These are phyloP conservation scores for Eurytoma californica DNA, from an alignment of 2,888 invertebrate genomes.

Conservation along the genomic window DNA sequence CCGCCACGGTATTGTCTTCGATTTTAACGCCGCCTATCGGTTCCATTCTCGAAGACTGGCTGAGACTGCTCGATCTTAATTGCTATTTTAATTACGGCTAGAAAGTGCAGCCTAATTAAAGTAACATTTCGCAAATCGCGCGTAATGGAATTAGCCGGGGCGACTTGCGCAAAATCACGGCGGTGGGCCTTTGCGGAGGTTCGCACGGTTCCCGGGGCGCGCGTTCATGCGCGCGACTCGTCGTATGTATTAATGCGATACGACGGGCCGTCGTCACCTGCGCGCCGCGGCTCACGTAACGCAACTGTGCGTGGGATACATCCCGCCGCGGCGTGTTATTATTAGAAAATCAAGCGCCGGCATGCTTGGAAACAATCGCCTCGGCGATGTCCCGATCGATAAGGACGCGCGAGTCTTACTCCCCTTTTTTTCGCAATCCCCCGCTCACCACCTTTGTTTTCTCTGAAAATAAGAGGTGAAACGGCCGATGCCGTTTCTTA, in stretches of 20 bases:
- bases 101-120: slow-evolving; percentile 71
- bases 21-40: no score
- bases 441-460: slow-evolving; percentile 17
- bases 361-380: slow-evolving; percentile 39
- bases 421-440: neutral
- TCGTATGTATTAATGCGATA: slow-evolving; percentile 43
- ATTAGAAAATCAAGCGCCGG: slow-evolving; percentile 48
- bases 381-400: slow-evolving; percentile 50
- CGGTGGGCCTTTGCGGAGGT: slow-evolving; percentile 28
- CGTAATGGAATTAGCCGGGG: slow-evolving; percentile 35
- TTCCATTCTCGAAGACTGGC: no score
- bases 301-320: slow-evolving; percentile 45
- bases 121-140: slow-evolving; percentile 66
- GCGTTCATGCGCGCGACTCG: slow-evolving; percentile 20
- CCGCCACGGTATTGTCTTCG: no score
- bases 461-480: slow-evolving; percentile 28
- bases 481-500: slow-evolving; percentile 5
- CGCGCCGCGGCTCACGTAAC: slow-evolving; percentile 35
- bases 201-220: slow-evolving; percentile 45
- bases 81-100: slow-evolving; percentile 55
- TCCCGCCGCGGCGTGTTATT: slow-evolving; percentile 33
- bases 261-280: slow-evolving; percentile 50
- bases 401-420: slow-evolving; percentile 8
- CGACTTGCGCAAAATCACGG: slow-evolving; percentile 63
- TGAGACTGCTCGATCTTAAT: slow-evolving; percentile 64